Base-by-base conservation (phyloP, 2,888 invertebrate genomes). In the Oligia fasciuncula region DNA sequence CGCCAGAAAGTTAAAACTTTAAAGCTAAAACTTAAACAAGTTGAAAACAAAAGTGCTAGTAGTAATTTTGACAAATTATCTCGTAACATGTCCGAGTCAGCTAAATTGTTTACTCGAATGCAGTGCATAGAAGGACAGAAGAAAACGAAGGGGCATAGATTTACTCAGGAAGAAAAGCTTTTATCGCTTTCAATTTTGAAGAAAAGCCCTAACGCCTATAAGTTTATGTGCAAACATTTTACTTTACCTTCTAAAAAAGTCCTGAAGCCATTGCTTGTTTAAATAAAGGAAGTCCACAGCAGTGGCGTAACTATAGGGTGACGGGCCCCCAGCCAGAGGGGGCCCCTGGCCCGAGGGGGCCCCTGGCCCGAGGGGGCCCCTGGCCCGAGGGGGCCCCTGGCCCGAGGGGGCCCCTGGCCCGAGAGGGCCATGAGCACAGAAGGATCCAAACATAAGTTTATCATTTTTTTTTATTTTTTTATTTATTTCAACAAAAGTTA, bases 121-220 rank as follows among this genome's bases (percentile, higher is more conserved):
- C 76, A 76, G 49, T 60, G 49, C 65, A 70, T 70, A 2, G 66
- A 77, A 65, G 29, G 71, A 46, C 51, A 29, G 63, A 72, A 43
- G 43, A 72, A 72, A 54, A 71, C 65, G 46, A 71, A 65, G 65
- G 71, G 76, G 46, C 71, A 62, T 65, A 65, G 71, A 71, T 71
- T 72, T 17, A 72, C 72, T n/a, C 51, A 43, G 0, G 76, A 72
- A 43, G 76, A 76, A 71, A 76, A 71, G 63, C 46, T 76, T 71
- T 76, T 76, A 76, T 71, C 63, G 1, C 63, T 76, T 54, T 76
- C 43, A 54, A 51, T 76, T 63, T 76, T 63, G 54, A 76, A 76
- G 19, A 70, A 76, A 51, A 76, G 76, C 54, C 71, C 76, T 43
- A 65, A 70, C 63, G 40, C 76, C 40, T 70, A 76, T 3, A 63